Evolutionary conservation across 2,113 vertebrate species (phyloP), one percentile per base, ranked within the genome.

Genomic region (Anguilla japonica): DNA sequence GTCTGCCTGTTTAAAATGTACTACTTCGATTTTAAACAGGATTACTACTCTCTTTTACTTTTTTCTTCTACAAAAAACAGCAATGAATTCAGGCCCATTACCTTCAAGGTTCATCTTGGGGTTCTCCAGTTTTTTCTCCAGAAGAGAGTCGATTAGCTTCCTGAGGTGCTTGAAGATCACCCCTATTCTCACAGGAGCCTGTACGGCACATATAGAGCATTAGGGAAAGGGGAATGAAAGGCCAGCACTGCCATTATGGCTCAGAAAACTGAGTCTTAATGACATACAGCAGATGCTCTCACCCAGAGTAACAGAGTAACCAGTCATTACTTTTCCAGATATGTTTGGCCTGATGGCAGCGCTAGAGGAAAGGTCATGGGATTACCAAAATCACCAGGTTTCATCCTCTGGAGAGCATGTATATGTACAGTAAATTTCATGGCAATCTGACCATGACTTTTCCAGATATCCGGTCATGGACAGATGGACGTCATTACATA

Each of bases 81-180:
- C 18, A 18, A 29, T 18, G 16, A 29, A 75, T 40, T 63, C 13
- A 26, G 22, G 46, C 18, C 5, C 91, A 87, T 94, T 97, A 99
- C 98, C 97, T 97, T 99, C 97, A 85, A 99, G 96, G 29, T 95
- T 96, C 96, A 98, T 97, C 92, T 97, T 97, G 1, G 98, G 98
- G 90, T 99, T 98, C 93, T 97, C 96, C 88, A 99, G 95, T 89
- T 99, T 99, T 94, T 96, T 96, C 89, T 97, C 97, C 83, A 99
- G 94, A 89, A 99, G 94, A 43, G 96, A 97, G 84, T 99, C 98
- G 89, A 99, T 98, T 82, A 99, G 97, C 88, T 96, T 94, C 91
- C 98, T 96, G 82, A 99, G 92, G 80, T 99, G 97, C 91, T 99
- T 99, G 92, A 99, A 99, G 94, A 99, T 99, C 75, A 99, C 98